Evolutionary conservation across 2,113 vertebrate genomes (phyloP), one percentile per base, ranked within the genome.

Genomic region (Cygnus atratus): DNA sequence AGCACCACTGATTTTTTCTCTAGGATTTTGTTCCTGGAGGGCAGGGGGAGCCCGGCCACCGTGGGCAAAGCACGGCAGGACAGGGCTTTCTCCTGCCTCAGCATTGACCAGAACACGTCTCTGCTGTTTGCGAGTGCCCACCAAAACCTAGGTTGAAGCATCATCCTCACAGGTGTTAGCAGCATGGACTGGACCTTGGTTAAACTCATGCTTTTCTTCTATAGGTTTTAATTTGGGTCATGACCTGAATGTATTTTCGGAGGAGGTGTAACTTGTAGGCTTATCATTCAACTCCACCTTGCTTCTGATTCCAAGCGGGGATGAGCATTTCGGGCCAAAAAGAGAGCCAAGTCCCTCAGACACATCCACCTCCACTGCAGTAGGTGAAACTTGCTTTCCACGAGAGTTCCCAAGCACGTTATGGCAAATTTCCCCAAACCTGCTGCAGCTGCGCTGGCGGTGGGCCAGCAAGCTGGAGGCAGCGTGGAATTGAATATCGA

Each of bases 391-490:
- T 92, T 77, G 76, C 83, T 93, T 95, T 94, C 73, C 70, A 78
- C 83, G 88, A 88, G 92, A 96, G 94, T 96, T 93, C 92, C 93
- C 93, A 92, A 94, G 88, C 39, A 93, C 88, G 84, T 94, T 96
- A 95, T 70, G 80, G 92, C 83, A 90, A 87, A 88, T 65, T 93
- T 96, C 90, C 88, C 84, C 84, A 93, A 25, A 37, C 84, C 87
- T 88, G 92, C 78, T 95, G 93, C 92, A 96, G 93, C 96, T 96
- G 96, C 4, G 7, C 54, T 97, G 96, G 96, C 95, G 79, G 78
- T 7, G 20, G 24, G 80, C 96, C 96, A 96, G 84, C 52, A 84
- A 67, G 50, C 96, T 96, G 44, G 72, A 96, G 92, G 86, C 96
- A 88, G 93, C 84, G 92, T 94, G 88, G 88, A 91, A 84, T 70